Evolutionary conservation across 2,888 invertebrate genomes (phyloP).

Genomic region (Nebria brevicollis): DNA sequence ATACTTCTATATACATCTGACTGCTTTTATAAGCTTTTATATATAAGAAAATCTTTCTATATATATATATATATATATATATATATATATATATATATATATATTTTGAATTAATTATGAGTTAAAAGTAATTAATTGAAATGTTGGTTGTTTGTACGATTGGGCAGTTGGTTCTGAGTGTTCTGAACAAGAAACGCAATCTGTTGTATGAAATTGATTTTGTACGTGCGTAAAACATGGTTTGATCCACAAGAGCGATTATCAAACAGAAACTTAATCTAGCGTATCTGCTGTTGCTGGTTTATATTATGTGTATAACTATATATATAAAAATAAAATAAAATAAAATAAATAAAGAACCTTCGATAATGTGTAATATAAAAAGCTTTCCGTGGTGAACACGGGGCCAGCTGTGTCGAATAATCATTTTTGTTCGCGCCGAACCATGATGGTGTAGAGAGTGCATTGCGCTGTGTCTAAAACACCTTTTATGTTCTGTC

Average conservation of each 20-base stretch:
- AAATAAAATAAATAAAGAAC: not conserved
- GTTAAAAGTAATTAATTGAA: no score
- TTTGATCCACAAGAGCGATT: constrained; percentile 1
- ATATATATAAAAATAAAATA: no score
- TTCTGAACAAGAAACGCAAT: not conserved
- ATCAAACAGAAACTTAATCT: not conserved
- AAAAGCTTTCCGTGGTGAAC: not conserved
- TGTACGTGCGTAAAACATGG: not conserved
- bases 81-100: no score
- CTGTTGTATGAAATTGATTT: not conserved
- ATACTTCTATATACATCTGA: no score
- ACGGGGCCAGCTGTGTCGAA: constrained; percentile 1
- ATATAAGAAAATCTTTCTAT: no score
- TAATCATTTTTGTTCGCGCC: constrained; percentile 1
- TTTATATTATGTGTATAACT: not conserved
- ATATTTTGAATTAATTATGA: no score
- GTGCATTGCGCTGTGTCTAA: constrained; percentile 1
- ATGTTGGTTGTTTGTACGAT: not conserved
- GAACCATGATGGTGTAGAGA: not conserved
- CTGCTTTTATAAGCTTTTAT: no score
- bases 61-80: no score
- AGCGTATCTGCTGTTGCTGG: not conserved
- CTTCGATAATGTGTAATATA: not conserved
- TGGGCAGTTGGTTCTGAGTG: not conserved
- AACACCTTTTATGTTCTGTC: not conserved